These are phyloP conservation scores for Sylvia atricapilla DNA, from an alignment of 2,113 vertebrate species.

Conservation along the genomic window DNA sequence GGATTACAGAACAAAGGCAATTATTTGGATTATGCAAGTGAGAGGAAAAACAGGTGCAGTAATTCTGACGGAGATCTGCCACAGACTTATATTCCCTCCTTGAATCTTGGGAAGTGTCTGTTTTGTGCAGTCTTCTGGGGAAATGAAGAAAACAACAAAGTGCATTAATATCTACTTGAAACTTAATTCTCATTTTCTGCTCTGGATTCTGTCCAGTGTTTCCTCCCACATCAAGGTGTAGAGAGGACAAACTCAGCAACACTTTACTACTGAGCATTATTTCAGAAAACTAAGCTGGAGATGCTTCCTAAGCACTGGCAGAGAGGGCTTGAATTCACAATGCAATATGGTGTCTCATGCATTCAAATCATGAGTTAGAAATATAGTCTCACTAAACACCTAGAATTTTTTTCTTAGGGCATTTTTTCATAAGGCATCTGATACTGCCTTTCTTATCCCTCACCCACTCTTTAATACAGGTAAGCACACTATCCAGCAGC, in stretches of 20 bases:
- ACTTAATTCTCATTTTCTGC: not conserved
- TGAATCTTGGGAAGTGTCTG: not conserved
- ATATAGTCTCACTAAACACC: not conserved
- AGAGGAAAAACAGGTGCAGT: not conserved
- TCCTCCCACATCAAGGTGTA: not conserved
- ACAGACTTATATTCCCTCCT: not conserved
- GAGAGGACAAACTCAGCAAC: not conserved
- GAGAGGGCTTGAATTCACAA: not conserved
- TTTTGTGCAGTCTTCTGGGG: not conserved
- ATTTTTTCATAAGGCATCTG: not conserved
- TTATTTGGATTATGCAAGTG: conserved; percentile 23
- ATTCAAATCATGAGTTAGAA: not conserved
- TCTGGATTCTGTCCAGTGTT: not conserved
- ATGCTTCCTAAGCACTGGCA: not conserved
- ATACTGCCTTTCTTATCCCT: not conserved
- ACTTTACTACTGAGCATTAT: not conserved
- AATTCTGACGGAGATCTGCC: conserved; percentile 16
- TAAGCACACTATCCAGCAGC: not conserved
- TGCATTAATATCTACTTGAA: not conserved
- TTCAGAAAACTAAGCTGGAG: not conserved
- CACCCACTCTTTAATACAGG: not conserved
- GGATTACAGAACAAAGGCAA: conserved; percentile 24
- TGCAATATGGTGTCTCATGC: not conserved
- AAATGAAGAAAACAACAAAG: not conserved
- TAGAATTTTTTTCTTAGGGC: not conserved